These are phyloP conservation scores for Anthoscopus minutus DNA, from an alignment of 2,113 vertebrate species.

Conservation along the genomic window DNA sequence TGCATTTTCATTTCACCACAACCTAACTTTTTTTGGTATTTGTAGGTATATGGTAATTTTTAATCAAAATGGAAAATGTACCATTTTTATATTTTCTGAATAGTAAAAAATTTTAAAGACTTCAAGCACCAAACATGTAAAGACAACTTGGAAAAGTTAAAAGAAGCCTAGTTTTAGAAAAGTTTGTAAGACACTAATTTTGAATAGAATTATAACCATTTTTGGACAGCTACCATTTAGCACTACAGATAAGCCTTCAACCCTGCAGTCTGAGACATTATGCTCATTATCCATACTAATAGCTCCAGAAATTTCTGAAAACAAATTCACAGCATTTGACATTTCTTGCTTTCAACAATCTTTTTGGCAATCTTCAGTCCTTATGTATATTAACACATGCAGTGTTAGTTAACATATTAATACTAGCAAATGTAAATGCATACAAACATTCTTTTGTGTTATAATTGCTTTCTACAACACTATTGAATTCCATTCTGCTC, in stretches of 20 bases:
- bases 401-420: conserved; percentile 48
- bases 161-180: neutral
- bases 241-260: neutral
- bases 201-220: neutral
- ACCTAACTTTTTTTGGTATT: neutral
- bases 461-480: neutral
- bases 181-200: neutral
- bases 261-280: neutral
- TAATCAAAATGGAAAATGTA: neutral
- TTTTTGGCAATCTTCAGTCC: conserved; percentile 11
- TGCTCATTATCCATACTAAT: neutral
- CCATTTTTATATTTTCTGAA: neutral
- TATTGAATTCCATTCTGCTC: neutral
- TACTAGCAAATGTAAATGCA: conserved; percentile 25
- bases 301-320: neutral
- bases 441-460: neutral
- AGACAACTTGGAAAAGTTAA: neutral
- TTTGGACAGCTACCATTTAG: neutral
- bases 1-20: neutral
- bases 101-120: neutral
- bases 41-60: neutral
- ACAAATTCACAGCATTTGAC: neutral
- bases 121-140: neutral
- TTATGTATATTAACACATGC: conserved; percentile 46
- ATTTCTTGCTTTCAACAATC: conserved; percentile 27